Percentiles rank a stretch among this genome's conserved stretches.
These are phyloP conservation scores for Meiosimyza platycephala DNA, from an alignment of 2,888 invertebrate species.

Conservation along the genomic window DNA sequence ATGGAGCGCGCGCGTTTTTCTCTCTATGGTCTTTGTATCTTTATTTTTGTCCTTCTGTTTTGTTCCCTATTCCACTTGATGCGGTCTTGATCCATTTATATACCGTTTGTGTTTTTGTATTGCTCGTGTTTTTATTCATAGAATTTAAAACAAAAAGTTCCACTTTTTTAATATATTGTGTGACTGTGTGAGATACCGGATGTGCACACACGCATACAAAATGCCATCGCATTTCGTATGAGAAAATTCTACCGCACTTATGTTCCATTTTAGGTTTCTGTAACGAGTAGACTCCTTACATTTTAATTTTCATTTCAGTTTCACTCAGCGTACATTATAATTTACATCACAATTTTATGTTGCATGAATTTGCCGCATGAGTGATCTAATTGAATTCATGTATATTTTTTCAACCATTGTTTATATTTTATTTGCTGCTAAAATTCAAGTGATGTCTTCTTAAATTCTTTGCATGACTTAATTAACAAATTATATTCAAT, in stretches of 20 bases:
- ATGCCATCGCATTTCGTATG: neutral
- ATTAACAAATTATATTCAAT: too few relatives aligned
- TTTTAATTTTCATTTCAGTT: neutral
- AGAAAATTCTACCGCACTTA: too few relatives aligned
- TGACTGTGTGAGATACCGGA: neutral
- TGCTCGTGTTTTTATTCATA: neutral
- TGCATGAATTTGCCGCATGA: constrained; percentile 21
- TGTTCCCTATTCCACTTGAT: neutral
- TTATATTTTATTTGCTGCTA: too few relatives aligned
- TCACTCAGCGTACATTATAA: neutral
- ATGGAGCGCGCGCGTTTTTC: too few relatives aligned
- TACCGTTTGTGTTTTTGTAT: neutral
- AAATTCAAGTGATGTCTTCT: too few relatives aligned
- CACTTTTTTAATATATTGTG: constrained; percentile 11
- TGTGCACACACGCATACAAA: too few relatives aligned
- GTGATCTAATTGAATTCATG: constrained; percentile 2
- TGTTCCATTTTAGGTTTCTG: neutral
- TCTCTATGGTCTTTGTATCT: neutral
- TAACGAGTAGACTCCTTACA: neutral
- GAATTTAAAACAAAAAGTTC: neutral
- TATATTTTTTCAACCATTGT: too few relatives aligned
- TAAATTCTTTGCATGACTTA: too few relatives aligned
- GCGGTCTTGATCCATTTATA: neutral
- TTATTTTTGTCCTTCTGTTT: neutral
- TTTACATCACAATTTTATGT: neutral